phyloP scores from a whole-genome alignment of 30 jellyfish, hydroid and myxozoan species.

The Calvadosia cruxmelitensis region DNA sequence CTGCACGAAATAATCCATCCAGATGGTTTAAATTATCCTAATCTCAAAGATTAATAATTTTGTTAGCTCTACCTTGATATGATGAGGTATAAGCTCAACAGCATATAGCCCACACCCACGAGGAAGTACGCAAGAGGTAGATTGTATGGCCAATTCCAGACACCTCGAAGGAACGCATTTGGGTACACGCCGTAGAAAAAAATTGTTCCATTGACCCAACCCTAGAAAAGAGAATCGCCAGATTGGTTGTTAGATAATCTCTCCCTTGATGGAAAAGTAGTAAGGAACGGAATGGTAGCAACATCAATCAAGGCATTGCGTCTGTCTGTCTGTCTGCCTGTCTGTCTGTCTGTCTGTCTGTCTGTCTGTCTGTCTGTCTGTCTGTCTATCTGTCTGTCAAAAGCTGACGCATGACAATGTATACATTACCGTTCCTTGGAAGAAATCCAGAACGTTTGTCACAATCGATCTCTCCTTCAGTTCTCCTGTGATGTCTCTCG shows the following conservation, averaged over 20 bases:
- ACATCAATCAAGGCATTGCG: too few relatives aligned
- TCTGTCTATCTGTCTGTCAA: too few relatives aligned
- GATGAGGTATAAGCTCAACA: slow-evolving; percentile 27
- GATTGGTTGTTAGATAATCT: too few relatives aligned
- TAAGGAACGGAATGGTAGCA: too few relatives aligned
- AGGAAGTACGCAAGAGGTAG: slow-evolving; percentile 40
- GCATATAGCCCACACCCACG: slow-evolving; percentile 12
- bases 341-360: too few relatives aligned
- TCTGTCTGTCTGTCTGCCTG: too few relatives aligned
- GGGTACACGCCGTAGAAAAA: slow-evolving; percentile 40
- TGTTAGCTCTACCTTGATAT: slow-evolving; percentile 48
- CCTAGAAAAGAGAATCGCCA: slow-evolving; percentile 16
- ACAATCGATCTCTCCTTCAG: background rate
- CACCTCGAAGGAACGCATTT: slow-evolving; percentile 22
- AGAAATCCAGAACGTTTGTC: slow-evolving; percentile 36
- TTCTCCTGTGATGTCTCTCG: background rate
- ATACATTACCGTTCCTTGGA: slow-evolving; percentile 67
- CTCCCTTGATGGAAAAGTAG: too few relatives aligned
- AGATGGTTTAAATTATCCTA: too few relatives aligned
- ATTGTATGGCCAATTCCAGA: slow-evolving; percentile 29
- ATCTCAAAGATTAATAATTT: too few relatives aligned
- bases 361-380: too few relatives aligned
- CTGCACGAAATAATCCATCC: too few relatives aligned
- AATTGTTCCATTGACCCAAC: slow-evolving; percentile 47
- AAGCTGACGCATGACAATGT: too few relatives aligned